Conservation (phyloP, 2,797 vertebrate genomes). For the Peromyscus melanophrys region DNA sequence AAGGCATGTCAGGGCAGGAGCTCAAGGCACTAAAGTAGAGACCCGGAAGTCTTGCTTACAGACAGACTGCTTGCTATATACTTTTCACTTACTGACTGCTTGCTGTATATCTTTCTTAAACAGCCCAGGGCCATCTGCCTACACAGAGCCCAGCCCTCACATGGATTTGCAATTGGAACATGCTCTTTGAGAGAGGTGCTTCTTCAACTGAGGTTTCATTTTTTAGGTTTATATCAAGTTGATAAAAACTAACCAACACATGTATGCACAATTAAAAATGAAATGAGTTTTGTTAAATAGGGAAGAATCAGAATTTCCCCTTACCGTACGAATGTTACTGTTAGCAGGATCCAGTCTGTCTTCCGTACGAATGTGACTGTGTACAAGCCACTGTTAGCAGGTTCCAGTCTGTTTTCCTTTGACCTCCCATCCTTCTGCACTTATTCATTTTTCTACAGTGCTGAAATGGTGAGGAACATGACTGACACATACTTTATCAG, state of each 20-base stretch:
- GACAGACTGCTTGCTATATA: background rate
- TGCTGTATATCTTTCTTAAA: background rate
- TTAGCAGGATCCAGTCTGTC: background rate
- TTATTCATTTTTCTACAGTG: background rate
- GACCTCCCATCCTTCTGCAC: background rate
- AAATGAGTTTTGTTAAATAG: background rate
- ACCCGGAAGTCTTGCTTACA: too few relatives aligned
- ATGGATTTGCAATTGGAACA: background rate
- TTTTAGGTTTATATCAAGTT: background rate
- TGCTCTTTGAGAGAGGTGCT: background rate
- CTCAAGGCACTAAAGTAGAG: background rate
- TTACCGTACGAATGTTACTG: background rate
- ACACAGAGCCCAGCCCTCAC: background rate
- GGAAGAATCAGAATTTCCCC: conserved; percentile 21
- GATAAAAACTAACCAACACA: background rate
- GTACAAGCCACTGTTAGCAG: background rate
- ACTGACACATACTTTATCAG: background rate
- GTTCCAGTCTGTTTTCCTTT: background rate
- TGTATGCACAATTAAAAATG: background rate
- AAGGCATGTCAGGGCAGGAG: background rate
- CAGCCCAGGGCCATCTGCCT: too few relatives aligned
- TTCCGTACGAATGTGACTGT: background rate
- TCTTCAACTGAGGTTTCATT: background rate
- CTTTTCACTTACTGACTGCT: background rate
- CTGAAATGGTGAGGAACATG: background rate